phyloP scores from a whole-genome alignment of 2,797 vertebrate genomes.

The Cyprinodon diabolis region DNA sequence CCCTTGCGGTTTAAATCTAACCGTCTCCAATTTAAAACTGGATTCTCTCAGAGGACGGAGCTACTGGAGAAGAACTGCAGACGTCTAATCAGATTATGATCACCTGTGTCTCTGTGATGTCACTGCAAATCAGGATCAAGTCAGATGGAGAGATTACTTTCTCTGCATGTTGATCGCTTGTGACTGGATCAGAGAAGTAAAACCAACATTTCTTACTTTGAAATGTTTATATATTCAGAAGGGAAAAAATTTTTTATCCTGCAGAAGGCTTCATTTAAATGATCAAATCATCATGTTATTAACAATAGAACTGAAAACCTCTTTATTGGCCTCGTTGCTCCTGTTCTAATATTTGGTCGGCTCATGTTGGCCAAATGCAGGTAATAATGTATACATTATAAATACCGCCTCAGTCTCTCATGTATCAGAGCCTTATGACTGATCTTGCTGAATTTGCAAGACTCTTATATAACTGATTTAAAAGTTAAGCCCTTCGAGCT shows the following conservation, averaged over 20 bases:
- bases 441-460: background rate
- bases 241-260: background rate
- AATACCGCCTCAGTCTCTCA: background rate
- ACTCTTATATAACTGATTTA: background rate
- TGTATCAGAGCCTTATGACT: background rate
- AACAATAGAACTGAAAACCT: background rate
- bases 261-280: background rate
- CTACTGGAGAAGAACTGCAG: background rate
- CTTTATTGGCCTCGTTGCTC: background rate
- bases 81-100: conserved; percentile 5
- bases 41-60: background rate
- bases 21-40: background rate
- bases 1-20: background rate
- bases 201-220: too few species aligned
- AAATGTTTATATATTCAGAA: background rate
- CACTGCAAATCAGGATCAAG: background rate
- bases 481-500: background rate
- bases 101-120: background rate
- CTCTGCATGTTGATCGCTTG: background rate
- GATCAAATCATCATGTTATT: background rate
- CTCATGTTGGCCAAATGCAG: background rate
- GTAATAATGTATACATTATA: background rate
- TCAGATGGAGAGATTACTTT: background rate
- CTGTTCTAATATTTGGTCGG: background rate
- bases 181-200: background rate